A percentile compares a stretch with the other conserved stretches of the same genome.
phyloP scores from a whole-genome alignment of 2,113 vertebrate species.

The Hydrolagus affinis region DNA sequence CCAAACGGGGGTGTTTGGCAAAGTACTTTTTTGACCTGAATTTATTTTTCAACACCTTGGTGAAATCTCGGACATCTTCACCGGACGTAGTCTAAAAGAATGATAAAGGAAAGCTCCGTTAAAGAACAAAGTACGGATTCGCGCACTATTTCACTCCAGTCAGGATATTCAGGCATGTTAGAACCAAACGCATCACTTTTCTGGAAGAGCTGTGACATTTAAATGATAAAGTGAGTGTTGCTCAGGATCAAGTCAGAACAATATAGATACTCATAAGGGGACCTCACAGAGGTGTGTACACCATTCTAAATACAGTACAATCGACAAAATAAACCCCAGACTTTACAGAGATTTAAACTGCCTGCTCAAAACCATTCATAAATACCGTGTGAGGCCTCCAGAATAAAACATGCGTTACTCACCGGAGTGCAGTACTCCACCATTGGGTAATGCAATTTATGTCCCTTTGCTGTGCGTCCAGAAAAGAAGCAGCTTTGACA shows the following conservation, averaged over 20 bases:
- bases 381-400: background rate
- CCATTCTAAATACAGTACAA: too few species aligned
- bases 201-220: background rate
- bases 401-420: constrained; percentile 46
- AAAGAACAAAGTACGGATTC: background rate
- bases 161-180: background rate
- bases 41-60: constrained; percentile 96
- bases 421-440: constrained; percentile 97
- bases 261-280: too few species aligned
- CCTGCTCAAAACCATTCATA: background rate
- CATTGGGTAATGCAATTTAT: constrained; percentile 96
- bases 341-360: too few species aligned
- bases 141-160: background rate
- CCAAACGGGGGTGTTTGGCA: constrained; percentile 87
- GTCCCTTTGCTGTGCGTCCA: constrained; percentile 90
- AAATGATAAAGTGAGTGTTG: background rate
- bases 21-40: constrained; percentile 98
- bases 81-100: constrained; percentile 81
- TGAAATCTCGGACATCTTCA: constrained; percentile 95
- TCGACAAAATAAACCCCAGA: too few species aligned
- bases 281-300: too few species aligned
- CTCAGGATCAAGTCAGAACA: background rate
- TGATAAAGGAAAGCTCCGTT: constrained; percentile 29
- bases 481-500: constrained; percentile 98
- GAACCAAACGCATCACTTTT: background rate